phyloP scores from a whole-genome alignment of 2,113 vertebrate genomes.

The Mixornis gularis region DNA sequence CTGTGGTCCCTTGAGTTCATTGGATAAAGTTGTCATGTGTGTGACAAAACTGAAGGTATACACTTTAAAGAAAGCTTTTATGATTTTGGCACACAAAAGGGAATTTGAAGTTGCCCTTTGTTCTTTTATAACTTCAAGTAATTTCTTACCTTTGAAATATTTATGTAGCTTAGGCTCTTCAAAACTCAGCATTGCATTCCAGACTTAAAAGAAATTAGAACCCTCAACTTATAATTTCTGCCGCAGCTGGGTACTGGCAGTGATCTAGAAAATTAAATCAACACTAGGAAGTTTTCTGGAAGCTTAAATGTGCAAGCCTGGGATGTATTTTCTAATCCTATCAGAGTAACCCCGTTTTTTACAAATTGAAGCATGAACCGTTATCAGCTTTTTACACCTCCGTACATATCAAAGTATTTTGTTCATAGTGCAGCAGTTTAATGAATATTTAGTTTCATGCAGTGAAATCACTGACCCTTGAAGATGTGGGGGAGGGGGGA shows the following conservation, averaged over 20 bases:
- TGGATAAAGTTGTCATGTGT: neutral
- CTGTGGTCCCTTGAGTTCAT: neutral
- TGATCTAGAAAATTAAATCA: constrained; percentile 48
- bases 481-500: neutral
- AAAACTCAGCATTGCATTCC: neutral
- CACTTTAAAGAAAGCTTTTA: neutral
- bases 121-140: neutral
- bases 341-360: constrained; percentile 26
- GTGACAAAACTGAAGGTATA: neutral
- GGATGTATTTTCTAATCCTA: constrained; percentile 40
- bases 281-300: neutral
- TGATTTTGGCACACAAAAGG: neutral
- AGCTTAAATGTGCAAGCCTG: neutral
- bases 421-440: neutral
- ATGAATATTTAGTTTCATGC: neutral
- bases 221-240: neutral
- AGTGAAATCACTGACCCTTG: neutral
- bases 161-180: neutral
- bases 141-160: neutral
- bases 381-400: neutral
- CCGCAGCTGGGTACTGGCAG: constrained; percentile 1
- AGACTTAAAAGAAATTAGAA: constrained; percentile 8
- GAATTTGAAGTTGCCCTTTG: neutral
- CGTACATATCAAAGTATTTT: neutral
- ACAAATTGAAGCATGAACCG: neutral